Base-by-base conservation (phyloP, 1,140 invertebrate species). In the Sarcophaga bullata region DNA sequence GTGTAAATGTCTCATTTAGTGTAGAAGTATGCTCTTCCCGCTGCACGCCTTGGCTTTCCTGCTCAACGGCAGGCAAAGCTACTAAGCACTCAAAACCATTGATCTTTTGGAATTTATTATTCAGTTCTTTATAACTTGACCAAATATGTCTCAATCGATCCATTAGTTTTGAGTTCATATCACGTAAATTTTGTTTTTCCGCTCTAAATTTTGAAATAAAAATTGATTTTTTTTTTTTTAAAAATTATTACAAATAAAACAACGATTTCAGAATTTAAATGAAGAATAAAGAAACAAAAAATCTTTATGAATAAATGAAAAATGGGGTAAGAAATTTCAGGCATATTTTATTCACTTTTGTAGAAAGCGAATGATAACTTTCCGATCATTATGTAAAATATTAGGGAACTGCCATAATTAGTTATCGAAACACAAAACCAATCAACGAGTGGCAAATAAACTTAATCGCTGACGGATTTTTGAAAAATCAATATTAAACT, bases 131-230 rank as follows among this genome's bases (percentile, higher is more conserved):
- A 90, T 93, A 92, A 89, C 91, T 92, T 86, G 86, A 90, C 92
- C 92, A 93, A 76, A 93, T 87, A 84, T 91, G 91, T 86, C 90
- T 90, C 19, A 93, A 90, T 85, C 92, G 92, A 87, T 91, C 91
- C 92, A 93, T 92, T 84, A 93, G 90, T 85, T 93, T 92, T 84
- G 90, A 88, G 84, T 93, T 93, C 86, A 91, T 92, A 86, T 90
- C 91, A 88, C 91, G 91, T 86, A 92, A 90, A 86, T 91, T 91
- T 88, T 89, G 87, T 86, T 91, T 92, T 86, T 93, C 92, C 85
- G 73, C 19, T 46, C 83, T 84, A 80, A 62, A 47, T 19, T 81
- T 15, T 48, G 15, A 25, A 15, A 72, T 48, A 81, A 62, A 80
- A 58, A 62, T 13, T n/a, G n/a, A n/a, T n/a, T n/a, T n/a, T n/a